These are phyloP conservation scores for Keiferia lycopersicella DNA, from an alignment of 2,888 invertebrate genomes.

Conservation along the genomic window DNA sequence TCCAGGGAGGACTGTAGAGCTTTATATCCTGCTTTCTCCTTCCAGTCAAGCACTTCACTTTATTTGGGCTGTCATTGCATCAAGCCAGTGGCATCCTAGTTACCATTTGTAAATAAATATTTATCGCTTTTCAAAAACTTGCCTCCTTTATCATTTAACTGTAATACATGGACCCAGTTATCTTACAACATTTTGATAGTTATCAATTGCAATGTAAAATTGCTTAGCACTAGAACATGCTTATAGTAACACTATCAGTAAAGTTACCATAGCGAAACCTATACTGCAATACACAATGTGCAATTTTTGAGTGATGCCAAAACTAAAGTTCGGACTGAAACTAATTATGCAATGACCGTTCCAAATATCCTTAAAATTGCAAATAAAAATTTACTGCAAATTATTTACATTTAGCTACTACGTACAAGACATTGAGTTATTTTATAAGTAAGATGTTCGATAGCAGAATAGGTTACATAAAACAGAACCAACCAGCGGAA, in stretches of 20 bases:
- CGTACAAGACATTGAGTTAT: background rate
- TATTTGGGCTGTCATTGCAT: no score
- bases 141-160: no score
- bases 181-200: conserved; percentile 1
- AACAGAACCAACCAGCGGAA: background rate
- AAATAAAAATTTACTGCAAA: background rate
- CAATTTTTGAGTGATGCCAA: background rate
- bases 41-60: no score
- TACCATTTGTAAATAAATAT: no score
- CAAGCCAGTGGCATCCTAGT: no score
- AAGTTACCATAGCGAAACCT: conserved; percentile 9
- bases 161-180: no score
- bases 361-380: background rate
- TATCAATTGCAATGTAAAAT: background rate
- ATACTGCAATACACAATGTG: conserved; percentile 1
- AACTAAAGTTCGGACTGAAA: conserved; percentile 11
- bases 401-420: background rate
- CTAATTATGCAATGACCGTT: background rate
- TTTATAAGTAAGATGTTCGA: no score
- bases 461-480: no score
- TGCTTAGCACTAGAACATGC: background rate
- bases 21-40: no score
- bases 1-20: no score
- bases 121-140: no score
- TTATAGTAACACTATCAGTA: background rate